Conservation (phyloP, 2,113 vertebrate species). For the Cyphomyrus discorhynchus region DNA sequence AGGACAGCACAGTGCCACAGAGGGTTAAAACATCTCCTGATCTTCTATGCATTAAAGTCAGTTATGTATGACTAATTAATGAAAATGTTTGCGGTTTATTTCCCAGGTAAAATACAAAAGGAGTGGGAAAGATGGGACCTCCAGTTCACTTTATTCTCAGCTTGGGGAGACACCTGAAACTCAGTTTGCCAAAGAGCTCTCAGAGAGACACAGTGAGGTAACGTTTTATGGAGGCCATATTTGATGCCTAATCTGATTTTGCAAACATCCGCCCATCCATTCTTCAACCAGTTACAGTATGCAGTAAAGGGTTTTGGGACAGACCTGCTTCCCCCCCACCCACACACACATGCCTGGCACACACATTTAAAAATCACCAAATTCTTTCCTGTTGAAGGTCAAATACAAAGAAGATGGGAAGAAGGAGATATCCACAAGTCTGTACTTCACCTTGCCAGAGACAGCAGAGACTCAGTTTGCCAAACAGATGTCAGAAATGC, state of each 20-base stretch:
- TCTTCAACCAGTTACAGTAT: not conserved
- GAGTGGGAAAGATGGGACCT: slow-evolving; percentile 33
- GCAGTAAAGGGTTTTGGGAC: not conserved
- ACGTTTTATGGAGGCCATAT: not conserved
- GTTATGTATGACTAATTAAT: not conserved
- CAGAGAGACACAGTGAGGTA: slow-evolving; percentile 49
- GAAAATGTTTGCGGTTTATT: not conserved
- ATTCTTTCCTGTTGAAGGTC: slow-evolving; percentile 14
- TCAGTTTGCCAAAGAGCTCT: slow-evolving; percentile 45
- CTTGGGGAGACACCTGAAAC: slow-evolving; percentile 47
- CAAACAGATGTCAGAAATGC: slow-evolving; percentile 22
- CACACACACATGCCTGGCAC: not conserved
- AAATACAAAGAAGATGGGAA: slow-evolving; percentile 32
- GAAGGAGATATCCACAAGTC: slow-evolving; percentile 23
- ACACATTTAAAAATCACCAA: not conserved
- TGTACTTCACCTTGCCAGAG: slow-evolving; percentile 33
- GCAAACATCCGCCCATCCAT: not conserved
- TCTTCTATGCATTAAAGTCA: not conserved
- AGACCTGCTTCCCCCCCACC: not conserved
- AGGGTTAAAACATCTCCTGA: not conserved
- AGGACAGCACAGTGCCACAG: not conserved
- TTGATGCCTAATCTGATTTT: not conserved
- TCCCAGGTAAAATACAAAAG: slow-evolving; percentile 36
- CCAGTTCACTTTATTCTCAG: slow-evolving; percentile 35
- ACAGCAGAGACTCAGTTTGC: slow-evolving; percentile 28